Conservation (phyloP, 2,888 invertebrate species). For the Drosophila cognata region DNA sequence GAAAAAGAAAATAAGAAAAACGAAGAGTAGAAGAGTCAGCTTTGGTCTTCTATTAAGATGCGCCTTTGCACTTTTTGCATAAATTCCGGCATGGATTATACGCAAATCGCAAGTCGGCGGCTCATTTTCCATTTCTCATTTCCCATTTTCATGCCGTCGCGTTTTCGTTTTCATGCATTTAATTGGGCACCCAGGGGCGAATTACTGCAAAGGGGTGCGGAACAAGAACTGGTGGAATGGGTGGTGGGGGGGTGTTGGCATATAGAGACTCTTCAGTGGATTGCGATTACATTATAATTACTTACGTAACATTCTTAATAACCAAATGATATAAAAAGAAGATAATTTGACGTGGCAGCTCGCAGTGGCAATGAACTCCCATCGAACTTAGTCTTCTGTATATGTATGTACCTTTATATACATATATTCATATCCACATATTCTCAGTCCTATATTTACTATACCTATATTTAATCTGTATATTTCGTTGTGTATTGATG, state of each 20-base stretch:
- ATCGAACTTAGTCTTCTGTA: neutral
- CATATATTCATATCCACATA: neutral
- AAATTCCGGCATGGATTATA: slow-evolving; percentile 71
- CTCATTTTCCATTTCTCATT: slow-evolving; percentile 33
- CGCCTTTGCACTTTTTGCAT: slow-evolving; percentile 56
- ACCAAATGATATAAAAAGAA: slow-evolving; percentile 57
- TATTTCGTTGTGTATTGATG: neutral
- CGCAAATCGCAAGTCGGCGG: slow-evolving; percentile 67
- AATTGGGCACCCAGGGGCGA: slow-evolving; percentile 46
- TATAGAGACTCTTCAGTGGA: slow-evolving; percentile 14
- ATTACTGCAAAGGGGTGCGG: neutral
- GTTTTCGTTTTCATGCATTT: slow-evolving; percentile 68
- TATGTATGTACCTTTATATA: neutral
- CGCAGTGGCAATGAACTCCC: slow-evolving; percentile 30
- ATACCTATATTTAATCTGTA: neutral
- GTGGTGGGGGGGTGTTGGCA: neutral
- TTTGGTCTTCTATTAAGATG: slow-evolving; percentile 38
- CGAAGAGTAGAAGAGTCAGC: slow-evolving; percentile 15
- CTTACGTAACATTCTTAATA: slow-evolving; percentile 53
- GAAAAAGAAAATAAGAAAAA: neutral
- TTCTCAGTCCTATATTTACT: neutral
- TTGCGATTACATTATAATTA: slow-evolving; percentile 72
- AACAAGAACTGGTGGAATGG: neutral
- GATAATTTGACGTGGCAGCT: slow-evolving; percentile 18
- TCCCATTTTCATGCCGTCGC: slow-evolving; percentile 40